These are phyloP conservation scores for Ophthalmolycus amberensis DNA, from an alignment of 2,113 vertebrate genomes.

Conservation along the genomic window DNA sequence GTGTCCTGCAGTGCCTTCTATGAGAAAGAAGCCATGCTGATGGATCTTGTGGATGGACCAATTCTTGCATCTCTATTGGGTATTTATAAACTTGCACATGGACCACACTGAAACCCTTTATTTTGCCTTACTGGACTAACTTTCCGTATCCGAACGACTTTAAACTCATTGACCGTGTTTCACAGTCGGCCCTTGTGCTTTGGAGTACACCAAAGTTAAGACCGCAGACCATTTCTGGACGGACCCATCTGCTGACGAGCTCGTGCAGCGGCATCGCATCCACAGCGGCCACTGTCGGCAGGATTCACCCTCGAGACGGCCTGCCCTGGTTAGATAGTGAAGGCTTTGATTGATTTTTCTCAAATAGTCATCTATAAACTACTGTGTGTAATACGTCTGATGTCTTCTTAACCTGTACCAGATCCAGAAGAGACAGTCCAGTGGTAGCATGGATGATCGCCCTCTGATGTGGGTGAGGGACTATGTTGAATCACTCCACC, in stretches of 20 bases:
- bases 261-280: constrained; percentile 97
- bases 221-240: constrained; percentile 99
- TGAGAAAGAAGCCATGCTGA: constrained; percentile 94
- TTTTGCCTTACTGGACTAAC: not conserved
- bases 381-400: not conserved
- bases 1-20: constrained; percentile 90
- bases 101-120: not conserved
- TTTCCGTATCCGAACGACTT: not conserved
- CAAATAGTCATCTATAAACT: not conserved
- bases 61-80: constrained; percentile 96
- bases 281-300: constrained; percentile 94
- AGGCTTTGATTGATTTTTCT: not conserved
- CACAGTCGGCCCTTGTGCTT: constrained; percentile 94
- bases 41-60: constrained; percentile 95
- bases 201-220: constrained; percentile 99
- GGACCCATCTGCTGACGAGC: constrained; percentile 94
- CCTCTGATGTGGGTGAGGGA: constrained; percentile 92
- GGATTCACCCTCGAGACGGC: constrained; percentile 95
- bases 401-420: constrained; percentile 53
- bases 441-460: constrained; percentile 96
- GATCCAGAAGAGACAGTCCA: constrained; percentile 98
- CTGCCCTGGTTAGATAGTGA: constrained; percentile 75
- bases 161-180: not conserved
- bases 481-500: constrained; percentile 96
- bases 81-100: constrained; percentile 67